Conservation (phyloP, 2,113 vertebrate genomes). For the Corydoras sp. region DNA sequence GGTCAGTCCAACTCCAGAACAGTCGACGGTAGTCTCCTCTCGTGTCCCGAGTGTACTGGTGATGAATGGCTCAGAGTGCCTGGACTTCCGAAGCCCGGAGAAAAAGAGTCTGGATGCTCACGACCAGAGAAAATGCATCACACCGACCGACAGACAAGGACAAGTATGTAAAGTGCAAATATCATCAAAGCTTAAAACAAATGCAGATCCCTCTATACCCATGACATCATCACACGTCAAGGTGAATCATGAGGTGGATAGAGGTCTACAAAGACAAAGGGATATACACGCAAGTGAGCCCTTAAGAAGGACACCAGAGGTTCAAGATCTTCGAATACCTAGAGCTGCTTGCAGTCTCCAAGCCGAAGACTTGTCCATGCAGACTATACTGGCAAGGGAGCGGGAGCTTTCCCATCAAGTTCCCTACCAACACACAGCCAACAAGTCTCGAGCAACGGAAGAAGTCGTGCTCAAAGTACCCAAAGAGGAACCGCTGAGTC, state of each 20-base stretch:
- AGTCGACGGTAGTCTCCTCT: conserved; percentile 46
- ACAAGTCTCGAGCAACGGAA: conserved; percentile 40
- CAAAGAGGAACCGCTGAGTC: conserved; percentile 68
- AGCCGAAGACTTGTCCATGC: conserved; percentile 69
- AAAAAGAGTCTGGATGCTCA: conserved; percentile 58
- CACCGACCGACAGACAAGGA: conserved; percentile 42
- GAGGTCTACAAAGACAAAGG: conserved; percentile 42
- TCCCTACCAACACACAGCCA: conserved; percentile 37
- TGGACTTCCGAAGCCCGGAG: conserved; percentile 64
- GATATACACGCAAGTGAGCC: conserved; percentile 44
- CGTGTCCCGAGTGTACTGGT: conserved; percentile 64
- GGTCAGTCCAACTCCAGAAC: conserved; percentile 51
- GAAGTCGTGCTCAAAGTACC: conserved; percentile 58
- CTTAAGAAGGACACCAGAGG: conserved; percentile 50
- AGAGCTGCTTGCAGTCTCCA: conserved; percentile 59
- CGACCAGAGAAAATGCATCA: conserved; percentile 55
- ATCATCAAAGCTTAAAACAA: conserved; percentile 58
- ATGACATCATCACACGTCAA: conserved; percentile 58
- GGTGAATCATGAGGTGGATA: conserved; percentile 13
- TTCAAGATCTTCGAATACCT: conserved; percentile 58
- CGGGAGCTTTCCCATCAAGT: conserved; percentile 53
- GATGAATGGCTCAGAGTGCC: conserved; percentile 65
- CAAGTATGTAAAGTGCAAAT: conserved; percentile 51
- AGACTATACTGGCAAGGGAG: conserved; percentile 56
- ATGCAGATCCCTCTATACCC: conserved; percentile 56